Conservation (phyloP, 2,797 vertebrate species). For the Labeo calbasu region DNA sequence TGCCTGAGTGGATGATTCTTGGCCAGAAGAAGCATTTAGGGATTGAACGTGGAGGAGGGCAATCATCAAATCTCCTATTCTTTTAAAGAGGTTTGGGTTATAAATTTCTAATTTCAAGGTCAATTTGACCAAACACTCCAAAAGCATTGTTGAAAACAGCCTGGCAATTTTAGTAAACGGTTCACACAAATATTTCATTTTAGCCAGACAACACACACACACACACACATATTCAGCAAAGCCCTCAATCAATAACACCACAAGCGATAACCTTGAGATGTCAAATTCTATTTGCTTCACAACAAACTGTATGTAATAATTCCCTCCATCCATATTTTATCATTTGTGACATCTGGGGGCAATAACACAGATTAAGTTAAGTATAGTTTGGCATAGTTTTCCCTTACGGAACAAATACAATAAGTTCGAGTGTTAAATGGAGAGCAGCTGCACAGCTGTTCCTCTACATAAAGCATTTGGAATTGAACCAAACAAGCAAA, state of each 20-base stretch:
- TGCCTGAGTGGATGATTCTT: neutral
- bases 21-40: neutral
- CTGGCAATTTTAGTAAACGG: neutral
- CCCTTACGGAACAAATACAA: constrained; percentile 5
- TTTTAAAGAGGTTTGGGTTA: neutral
- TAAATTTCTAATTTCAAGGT: neutral
- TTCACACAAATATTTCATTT: constrained; percentile 4
- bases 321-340: constrained; percentile 9
- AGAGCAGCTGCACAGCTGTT: neutral
- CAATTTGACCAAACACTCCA: neutral
- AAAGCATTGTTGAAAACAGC: constrained; percentile 11
- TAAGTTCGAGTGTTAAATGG: neutral
- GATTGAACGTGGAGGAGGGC: neutral
- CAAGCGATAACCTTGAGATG: constrained; percentile 31
- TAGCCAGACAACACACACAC: neutral
- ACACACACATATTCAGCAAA: constrained; percentile 17
- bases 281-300: constrained; percentile 3
- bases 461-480: constrained; percentile 18
- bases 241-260: constrained; percentile 10
- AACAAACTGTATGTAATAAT: neutral
- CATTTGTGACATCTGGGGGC: neutral
- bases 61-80: neutral
- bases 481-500: constrained; percentile 14
- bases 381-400: constrained; percentile 30
- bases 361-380: constrained; percentile 27